Evolutionary conservation across 2,113 vertebrate species (phyloP), one percentile per base, ranked within the genome.

Genomic region (Nesoenas mayeri): DNA sequence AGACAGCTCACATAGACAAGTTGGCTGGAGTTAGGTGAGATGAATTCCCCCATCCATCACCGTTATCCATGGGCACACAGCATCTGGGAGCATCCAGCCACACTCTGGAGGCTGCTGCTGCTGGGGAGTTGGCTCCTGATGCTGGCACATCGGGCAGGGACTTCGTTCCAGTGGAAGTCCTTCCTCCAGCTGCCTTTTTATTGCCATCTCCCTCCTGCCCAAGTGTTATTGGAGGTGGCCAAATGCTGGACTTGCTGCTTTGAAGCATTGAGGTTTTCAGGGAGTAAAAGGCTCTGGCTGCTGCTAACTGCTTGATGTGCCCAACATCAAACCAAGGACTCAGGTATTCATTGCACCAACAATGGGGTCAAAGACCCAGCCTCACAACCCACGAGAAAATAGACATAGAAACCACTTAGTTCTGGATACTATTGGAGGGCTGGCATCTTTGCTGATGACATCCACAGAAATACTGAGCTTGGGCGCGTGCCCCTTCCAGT

Each of bases 61-160:
- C 0, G 29, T 61, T 66, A 20, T 47, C 29, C 2, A 0, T 28
- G n/a, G 28, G 17, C 26, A 75, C 16, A 11, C 0, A 0, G 51
- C 25, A 81, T 53, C 31, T 83, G 48, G 51, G 48, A 72, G 50
- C 29, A 79, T 34, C 24, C 15, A 81, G 58, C 50, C 34, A 5
- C 19, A 1, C 29, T 78, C 78, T 31, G 9, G 69, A 57, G 65
- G 60, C 36, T 51, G 48, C 32, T 66, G 31, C 66, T 1, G 0
- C 13, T 5, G 25, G 25, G 32, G 0, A 0, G 11, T 36, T 34
- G 48, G 34, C 50, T 73, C 58, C 69, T 54, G n/a, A 42, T 83
- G n/a, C 47, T 85, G 57, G 12, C 16, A 38, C 12, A 1, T 57
- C 2, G 3, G 19, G 13, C 48, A 56, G 38, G 48, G 20, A 48